Evolutionary conservation across 92 coral and sea anemone species (phyloP).

Genomic region (Actinernus sp.): DNA sequence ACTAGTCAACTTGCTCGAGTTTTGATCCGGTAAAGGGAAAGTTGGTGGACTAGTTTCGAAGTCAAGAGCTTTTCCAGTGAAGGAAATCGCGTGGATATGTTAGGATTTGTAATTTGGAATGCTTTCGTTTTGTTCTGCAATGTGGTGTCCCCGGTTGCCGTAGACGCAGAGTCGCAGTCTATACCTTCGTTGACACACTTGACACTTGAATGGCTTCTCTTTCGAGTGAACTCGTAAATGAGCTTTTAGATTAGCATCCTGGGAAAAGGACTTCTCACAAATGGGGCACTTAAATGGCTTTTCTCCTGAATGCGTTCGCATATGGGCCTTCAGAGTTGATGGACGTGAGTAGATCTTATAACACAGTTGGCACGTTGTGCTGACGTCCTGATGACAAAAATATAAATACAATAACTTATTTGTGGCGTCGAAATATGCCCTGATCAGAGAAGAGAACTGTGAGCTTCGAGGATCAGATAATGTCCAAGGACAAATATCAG

Average conservation of each 20-base stretch:
- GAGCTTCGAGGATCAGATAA: background rate
- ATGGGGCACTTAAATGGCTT: slow-evolving; percentile 84
- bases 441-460: no score
- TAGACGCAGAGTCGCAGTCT: background rate
- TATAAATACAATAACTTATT: no score
- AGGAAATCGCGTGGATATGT: no score
- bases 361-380: slow-evolving; percentile 71
- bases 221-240: slow-evolving; percentile 88
- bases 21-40: no score
- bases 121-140: background rate
- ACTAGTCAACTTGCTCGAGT: no score
- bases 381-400: no score
- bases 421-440: no score
- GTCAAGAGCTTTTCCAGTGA: no score
- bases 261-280: slow-evolving; percentile 85
- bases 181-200: slow-evolving; percentile 89
- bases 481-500: background rate
- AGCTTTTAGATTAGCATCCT: slow-evolving; percentile 82
- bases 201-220: slow-evolving; percentile 89
- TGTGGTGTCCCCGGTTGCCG: background rate
- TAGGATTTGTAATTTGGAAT: no score
- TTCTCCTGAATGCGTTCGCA: slow-evolving; percentile 90
- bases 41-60: no score
- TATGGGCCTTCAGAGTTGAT: slow-evolving; percentile 84
- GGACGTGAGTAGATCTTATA: slow-evolving; percentile 85